phyloP scores from a whole-genome alignment of 1,140 invertebrate genomes.

The Drosophila ercepeae region DNA sequence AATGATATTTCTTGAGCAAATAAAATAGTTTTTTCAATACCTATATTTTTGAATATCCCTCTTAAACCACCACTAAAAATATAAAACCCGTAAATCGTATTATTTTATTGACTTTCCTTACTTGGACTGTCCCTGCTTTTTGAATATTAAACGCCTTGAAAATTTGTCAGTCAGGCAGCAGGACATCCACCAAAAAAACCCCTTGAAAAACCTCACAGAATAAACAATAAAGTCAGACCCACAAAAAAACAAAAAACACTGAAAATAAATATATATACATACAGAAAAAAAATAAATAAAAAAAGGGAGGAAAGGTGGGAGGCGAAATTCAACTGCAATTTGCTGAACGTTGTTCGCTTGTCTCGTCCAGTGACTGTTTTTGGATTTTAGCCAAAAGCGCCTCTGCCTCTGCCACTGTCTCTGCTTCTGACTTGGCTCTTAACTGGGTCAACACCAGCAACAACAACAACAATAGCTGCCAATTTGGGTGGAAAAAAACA shows the following conservation, averaged over 20 bases:
- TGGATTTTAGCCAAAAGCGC: conserved; percentile 64
- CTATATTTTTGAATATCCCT: too few relatives aligned
- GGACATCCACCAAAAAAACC: conserved; percentile 5
- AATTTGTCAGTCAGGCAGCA: conserved; percentile 57
- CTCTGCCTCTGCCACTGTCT: conserved; percentile 1
- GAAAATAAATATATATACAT: conserved; percentile 10
- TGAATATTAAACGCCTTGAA: conserved; percentile 38
- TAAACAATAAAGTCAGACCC: conserved; percentile 33
- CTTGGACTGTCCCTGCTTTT: conserved; percentile 11
- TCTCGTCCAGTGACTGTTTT: conserved; percentile 57
- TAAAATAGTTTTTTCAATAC: too few relatives aligned
- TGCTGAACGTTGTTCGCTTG: conserved; percentile 50
- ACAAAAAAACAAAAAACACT: conserved; percentile 7
- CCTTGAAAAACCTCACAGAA: conserved; percentile 8
- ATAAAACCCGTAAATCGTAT: background rate
- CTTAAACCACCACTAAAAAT: too few relatives aligned
- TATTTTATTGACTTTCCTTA: background rate
- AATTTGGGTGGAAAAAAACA: conserved; percentile 77
- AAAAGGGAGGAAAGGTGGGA: background rate
- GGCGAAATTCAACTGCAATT: conserved; percentile 44
- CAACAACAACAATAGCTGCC: conserved; percentile 68
- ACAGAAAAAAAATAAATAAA: conserved; percentile 7
- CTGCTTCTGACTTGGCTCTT: conserved; percentile 52
- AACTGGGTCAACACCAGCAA: conserved; percentile 63
- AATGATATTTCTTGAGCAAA: too few relatives aligned